Base-by-base conservation (phyloP, 2,113 vertebrate species). In the Phylloscopus trochilus region DNA sequence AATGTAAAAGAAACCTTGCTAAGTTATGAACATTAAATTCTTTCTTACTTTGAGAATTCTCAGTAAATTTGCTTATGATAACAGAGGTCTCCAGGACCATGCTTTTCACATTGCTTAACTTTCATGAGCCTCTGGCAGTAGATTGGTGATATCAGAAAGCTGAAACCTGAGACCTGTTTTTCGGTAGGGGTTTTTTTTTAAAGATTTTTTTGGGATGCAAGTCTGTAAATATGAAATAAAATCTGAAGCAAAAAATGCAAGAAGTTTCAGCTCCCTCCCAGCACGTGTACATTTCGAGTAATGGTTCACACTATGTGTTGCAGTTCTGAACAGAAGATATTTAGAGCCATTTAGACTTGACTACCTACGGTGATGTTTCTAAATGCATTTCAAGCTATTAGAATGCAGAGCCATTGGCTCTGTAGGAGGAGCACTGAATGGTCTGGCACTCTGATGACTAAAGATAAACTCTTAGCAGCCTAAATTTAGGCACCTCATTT, bases 391-490 rank as follows among this genome's bases (percentile, higher is more conserved):
- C 39, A 37, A 22, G 60, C 83, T 90, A 74, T 88, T 75, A 60
- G 74, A 41, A 62, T 81, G 66, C 37, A 70, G 81, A 87, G 43
- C 49, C 49, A 20, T 16, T 76, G 81, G 51, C 74, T 92, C 67
- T 75, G 83, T 52, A 51, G 70, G 87, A 89, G 83, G 44, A 73
- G 62, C 7, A 3, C 78, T 62, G 58, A 70, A 51, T 60, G 70
- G 81, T 85, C 78, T 83, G 47, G 62, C 67, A 35, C 59, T 79
- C 43, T 66, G 79, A 87, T 83, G 87, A 75, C 69, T 89, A 64
- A 85, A 95, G 89, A 90, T 72, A 93, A 90, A 91, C 62, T 51
- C 82, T 73, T 49, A 79, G 51, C 69, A 82, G 43, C n/a, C 74
- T 85, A 82, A 89, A 79, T 80, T 85, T 88, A 90, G 78, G 52